These are phyloP conservation scores for Teleopsis dalmanni DNA, from an alignment of 1,140 invertebrate species.

Conservation along the genomic window DNA sequence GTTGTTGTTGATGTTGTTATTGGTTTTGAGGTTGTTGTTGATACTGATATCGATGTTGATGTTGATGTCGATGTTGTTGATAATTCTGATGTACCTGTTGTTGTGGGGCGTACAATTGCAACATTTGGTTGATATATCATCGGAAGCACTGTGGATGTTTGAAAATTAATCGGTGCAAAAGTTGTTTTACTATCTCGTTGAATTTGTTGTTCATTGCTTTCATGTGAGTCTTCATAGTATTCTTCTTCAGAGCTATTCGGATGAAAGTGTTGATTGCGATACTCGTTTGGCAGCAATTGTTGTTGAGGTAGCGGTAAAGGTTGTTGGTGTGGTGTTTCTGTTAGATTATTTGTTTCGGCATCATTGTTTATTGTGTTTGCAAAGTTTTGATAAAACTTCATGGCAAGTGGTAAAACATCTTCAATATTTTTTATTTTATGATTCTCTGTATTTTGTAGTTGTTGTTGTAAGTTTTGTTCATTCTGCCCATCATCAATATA, in stretches of 20 bases:
- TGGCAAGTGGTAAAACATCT: neutral
- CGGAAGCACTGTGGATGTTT: neutral
- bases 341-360: neutral
- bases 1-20: neutral
- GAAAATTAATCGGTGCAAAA: neutral
- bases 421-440: neutral
- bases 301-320: neutral
- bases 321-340: neutral
- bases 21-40: neutral
- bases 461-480: neutral
- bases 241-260: slow-evolving; percentile 6
- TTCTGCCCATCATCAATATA: slow-evolving; percentile 18
- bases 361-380: slow-evolving; percentile 2
- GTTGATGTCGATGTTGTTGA: slow-evolving; percentile 4
- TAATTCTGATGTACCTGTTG: neutral
- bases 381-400: slow-evolving; percentile 1
- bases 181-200: neutral
- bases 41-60: neutral
- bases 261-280: neutral
- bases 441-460: slow-evolving; percentile 7
- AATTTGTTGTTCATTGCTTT: slow-evolving; percentile 1
- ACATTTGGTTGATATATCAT: neutral
- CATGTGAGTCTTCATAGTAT: slow-evolving; percentile 5
- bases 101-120: neutral
- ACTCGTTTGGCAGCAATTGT: neutral